phyloP scores from a whole-genome alignment of 2,888 invertebrate genomes.

The Morpho achilles region DNA sequence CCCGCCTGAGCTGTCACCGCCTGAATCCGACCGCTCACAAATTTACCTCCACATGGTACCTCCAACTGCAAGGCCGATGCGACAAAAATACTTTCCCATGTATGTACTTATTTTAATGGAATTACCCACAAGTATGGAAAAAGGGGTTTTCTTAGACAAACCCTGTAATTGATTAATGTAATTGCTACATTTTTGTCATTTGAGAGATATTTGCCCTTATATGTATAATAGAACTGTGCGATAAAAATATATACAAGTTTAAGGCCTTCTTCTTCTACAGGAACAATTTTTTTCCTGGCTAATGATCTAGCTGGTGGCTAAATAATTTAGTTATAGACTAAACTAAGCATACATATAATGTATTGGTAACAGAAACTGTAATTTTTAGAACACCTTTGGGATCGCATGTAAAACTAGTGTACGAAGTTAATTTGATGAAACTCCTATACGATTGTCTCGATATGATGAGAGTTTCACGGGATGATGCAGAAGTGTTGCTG shows the following conservation, averaged over 20 bases:
- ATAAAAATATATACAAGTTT: too few relatives aligned
- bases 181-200: too few relatives aligned
- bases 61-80: conserved; percentile 28
- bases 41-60: conserved; percentile 47
- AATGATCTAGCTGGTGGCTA: not conserved
- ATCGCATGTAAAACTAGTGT: conserved; percentile 37
- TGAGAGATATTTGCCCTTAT: too few relatives aligned
- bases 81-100: conserved; percentile 64
- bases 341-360: too few relatives aligned
- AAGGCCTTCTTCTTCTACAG: too few relatives aligned
- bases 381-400: conserved; percentile 48
- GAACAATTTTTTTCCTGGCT: not conserved
- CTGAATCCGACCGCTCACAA: conserved; percentile 38
- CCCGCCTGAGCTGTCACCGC: conserved; percentile 24
- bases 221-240: too few relatives aligned
- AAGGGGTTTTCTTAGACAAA: too few relatives aligned
- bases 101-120: conserved; percentile 31
- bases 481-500: conserved; percentile 41
- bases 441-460: conserved; percentile 60
- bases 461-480: conserved; percentile 54
- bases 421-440: conserved; percentile 54
- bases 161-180: too few relatives aligned
- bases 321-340: too few relatives aligned
- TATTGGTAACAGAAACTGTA: too few relatives aligned
- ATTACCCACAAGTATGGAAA: too few relatives aligned